Conservation (phyloP, 2,888 invertebrate species). For the Epistrophella euchroma region DNA sequence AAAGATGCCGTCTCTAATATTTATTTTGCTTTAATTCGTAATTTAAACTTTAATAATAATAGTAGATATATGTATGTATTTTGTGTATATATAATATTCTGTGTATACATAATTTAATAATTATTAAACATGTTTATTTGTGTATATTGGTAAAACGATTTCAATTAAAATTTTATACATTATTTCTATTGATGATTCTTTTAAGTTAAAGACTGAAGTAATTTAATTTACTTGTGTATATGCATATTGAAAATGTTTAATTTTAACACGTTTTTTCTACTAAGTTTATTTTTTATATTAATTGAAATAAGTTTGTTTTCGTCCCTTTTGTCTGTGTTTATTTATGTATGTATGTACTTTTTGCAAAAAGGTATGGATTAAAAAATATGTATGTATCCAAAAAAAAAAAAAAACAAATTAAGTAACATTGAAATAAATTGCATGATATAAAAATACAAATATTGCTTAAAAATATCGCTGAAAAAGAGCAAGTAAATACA, state of each 20-base stretch:
- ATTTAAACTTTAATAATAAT: constrained; percentile 71
- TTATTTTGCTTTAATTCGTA: constrained; percentile 62
- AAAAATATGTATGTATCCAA: constrained; percentile 28
- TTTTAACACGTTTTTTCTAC: neutral
- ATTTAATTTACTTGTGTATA: constrained; percentile 34
- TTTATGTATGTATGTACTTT: constrained; percentile 30
- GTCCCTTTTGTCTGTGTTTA: constrained; percentile 62
- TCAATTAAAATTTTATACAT: constrained; percentile 55
- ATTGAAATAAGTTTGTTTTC: constrained; percentile 69
- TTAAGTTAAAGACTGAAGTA: constrained; percentile 52
- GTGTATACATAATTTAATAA: constrained; percentile 58
- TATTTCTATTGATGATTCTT: constrained; percentile 59
- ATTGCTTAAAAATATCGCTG: constrained; percentile 63
- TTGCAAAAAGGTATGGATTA: constrained; percentile 47
- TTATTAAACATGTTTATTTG: constrained; percentile 55
- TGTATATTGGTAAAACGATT: constrained; percentile 60
- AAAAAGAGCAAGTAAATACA: constrained; percentile 43
- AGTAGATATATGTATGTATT: constrained; percentile 59
- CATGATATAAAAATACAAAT: constrained; percentile 69
- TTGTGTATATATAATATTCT: constrained; percentile 63
- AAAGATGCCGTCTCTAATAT: constrained; percentile 73
- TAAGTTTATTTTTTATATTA: constrained; percentile 40
- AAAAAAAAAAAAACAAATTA: constrained; percentile 54
- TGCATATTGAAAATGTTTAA: constrained; percentile 46
- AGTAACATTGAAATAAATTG: constrained; percentile 72